Base-by-base conservation (phyloP, 1,140 invertebrate species). In the Andricus grossulariae region DNA sequence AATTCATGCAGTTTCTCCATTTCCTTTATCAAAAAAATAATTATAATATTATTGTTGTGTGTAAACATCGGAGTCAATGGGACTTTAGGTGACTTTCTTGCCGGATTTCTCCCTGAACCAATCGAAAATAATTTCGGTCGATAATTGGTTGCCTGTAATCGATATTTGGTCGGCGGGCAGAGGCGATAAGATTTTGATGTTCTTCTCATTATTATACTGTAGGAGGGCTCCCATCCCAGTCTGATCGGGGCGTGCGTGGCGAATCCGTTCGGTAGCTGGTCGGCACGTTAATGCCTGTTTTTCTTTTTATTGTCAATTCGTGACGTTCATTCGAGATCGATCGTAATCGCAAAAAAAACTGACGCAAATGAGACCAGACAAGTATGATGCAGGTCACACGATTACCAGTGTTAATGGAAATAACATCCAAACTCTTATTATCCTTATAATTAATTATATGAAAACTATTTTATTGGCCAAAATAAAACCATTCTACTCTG, bases 111-210 rank as follows among this genome's bases (percentile, higher is more conserved):
- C 52, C 18, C n/a, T 2, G 21, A 32, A 60, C 55, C 16, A 66
- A 39, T 16, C 25, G 57, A 39, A 66, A 66, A 32, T 66, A 66
- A 39, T 39, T 12, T 16, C 25, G 12, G 1, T 5, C 15, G 13
- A 60, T 60, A 60, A 60, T 60, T 60, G 54, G 19, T 21, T 57
- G 19, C 19, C 7, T 57, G n/a, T 45, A 66, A 66, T 66, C 57
- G 21, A 7, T 55, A 55, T 55, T 55, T 55, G 16, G 16, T 18
- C n/a, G 18, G 11, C 19, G 16, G 2, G 18, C 54, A 55, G 2
- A 10, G 15, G 21, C n/a, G 54, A 19, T 21, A 8, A 55, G n/a
- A 55, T 32, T 66, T 13, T 25, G 39, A 66, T 66, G 57, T 66
- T 39, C 57, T 66, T 60, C 25, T 25, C 25, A 66, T 66, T 66